These are phyloP conservation scores for Sarcophaga caerulescens DNA, from an alignment of 2,888 invertebrate genomes.

Conservation along the genomic window DNA sequence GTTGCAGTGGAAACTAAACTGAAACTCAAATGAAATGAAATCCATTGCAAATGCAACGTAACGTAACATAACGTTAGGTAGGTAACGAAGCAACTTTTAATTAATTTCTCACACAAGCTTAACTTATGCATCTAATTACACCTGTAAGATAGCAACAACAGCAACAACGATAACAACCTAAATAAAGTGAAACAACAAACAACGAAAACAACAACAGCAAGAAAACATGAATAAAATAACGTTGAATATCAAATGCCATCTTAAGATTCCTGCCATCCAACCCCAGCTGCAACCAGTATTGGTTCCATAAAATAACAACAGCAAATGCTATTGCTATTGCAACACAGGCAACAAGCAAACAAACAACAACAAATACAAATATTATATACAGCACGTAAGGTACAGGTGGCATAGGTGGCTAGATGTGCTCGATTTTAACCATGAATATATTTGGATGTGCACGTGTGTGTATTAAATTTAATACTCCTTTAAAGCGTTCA, in stretches of 20 bases:
- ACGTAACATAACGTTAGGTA: slow-evolving; percentile 17
- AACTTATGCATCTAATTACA: slow-evolving; percentile 71
- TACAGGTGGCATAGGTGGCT: background rate
- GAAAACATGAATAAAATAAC: slow-evolving; percentile 45
- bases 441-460: background rate
- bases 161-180: background rate
- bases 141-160: slow-evolving; percentile 64
- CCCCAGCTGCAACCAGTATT: slow-evolving; percentile 15
- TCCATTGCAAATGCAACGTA: background rate
- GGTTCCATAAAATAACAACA: background rate
- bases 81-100: slow-evolving; percentile 69
- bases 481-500: too few relatives aligned
- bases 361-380: slow-evolving; percentile 11
- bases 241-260: slow-evolving; percentile 47
- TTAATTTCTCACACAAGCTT: slow-evolving; percentile 72
- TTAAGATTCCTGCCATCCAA: slow-evolving; percentile 10
- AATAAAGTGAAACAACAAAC: too few relatives aligned
- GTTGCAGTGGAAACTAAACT: background rate
- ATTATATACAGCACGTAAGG: background rate
- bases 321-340: background rate
- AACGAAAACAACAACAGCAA: background rate
- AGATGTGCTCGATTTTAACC: background rate
- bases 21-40: background rate
- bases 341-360: background rate
- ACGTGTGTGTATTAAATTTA: background rate